Percentiles rank a stretch among this genome's conserved stretches.
Conservation (phyloP, 2,113 vertebrate genomes). For the Clarias gariepinus region DNA sequence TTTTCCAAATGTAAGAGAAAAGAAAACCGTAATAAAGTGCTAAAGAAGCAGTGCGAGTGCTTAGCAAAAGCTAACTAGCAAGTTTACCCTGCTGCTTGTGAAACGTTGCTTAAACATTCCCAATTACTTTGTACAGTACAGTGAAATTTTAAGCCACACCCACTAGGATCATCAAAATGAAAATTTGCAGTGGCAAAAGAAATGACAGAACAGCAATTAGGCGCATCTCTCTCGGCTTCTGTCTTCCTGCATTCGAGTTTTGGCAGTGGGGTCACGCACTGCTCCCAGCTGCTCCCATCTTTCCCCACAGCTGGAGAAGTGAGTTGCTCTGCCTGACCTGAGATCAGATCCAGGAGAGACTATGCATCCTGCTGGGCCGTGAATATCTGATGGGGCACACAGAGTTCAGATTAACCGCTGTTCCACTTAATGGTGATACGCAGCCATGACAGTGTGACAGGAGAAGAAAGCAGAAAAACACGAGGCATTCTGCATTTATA, state of each 20-base stretch:
- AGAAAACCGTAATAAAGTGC: not conserved
- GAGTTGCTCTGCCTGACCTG: constrained; percentile 16
- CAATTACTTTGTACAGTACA: not conserved
- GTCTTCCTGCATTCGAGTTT: constrained; percentile 26
- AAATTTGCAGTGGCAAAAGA: not conserved
- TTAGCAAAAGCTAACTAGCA: not conserved
- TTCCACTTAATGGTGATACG: constrained; percentile 30
- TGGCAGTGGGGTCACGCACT: constrained; percentile 23
- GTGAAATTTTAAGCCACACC: not conserved
- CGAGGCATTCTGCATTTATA: constrained; percentile 22
- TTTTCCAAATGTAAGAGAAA: not conserved
- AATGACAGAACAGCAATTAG: not conserved
- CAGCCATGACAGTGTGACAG: constrained; percentile 5
- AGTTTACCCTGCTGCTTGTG: not conserved
- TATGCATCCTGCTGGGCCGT: constrained; percentile 26
- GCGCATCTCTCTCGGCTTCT: constrained; percentile 2
- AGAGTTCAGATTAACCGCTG: constrained; percentile 45
- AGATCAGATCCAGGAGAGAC: constrained; percentile 27
- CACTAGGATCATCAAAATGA: not conserved
- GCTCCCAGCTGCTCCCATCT: constrained; percentile 30
- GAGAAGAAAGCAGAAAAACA: constrained; percentile 8
- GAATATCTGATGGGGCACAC: constrained; percentile 45
- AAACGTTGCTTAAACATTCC: not conserved
- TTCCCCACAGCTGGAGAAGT: constrained; percentile 16
- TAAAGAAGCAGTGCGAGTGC: not conserved